Conservation (phyloP, 2,113 vertebrate species). For the Dinomys branickii region DNA sequence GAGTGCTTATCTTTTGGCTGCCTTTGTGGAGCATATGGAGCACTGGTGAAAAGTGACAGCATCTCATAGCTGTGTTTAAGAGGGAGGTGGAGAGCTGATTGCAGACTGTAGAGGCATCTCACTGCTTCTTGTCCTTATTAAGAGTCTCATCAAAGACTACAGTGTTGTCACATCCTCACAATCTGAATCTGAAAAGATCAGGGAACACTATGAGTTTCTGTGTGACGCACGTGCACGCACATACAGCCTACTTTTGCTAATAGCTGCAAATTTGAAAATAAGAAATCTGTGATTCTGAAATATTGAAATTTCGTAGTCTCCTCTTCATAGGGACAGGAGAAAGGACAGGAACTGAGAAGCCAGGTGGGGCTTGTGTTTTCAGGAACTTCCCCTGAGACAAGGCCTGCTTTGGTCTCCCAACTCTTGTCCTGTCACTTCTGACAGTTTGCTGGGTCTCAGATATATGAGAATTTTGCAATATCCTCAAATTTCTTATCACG, state of each 20-base stretch:
- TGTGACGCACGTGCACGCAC: not conserved
- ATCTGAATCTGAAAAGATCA: not conserved
- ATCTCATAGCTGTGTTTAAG: not conserved
- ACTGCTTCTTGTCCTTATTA: not conserved
- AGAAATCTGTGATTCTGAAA: not conserved
- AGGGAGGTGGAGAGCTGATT: not conserved
- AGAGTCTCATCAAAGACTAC: not conserved
- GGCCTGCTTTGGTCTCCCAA: not conserved
- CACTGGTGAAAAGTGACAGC: not conserved
- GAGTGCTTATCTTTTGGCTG: not conserved
- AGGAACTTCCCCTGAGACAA: not conserved
- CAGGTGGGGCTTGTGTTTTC: not conserved
- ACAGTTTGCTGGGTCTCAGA: not conserved
- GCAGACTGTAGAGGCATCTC: rapidly evolving
- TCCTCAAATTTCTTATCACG: not conserved
- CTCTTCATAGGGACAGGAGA: not conserved
- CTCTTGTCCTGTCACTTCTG: not conserved
- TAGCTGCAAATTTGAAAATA: not conserved
- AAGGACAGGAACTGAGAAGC: not conserved
- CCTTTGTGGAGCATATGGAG: not conserved
- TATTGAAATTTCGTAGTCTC: not conserved
- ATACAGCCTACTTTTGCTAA: not conserved
- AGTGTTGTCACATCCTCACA: not conserved
- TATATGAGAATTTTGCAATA: not conserved
- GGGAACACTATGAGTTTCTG: not conserved